Evolutionary conservation across 2,113 vertebrate genomes (phyloP), one percentile per base, ranked within the genome.

Genomic region (Microcebus jonahi): DNA sequence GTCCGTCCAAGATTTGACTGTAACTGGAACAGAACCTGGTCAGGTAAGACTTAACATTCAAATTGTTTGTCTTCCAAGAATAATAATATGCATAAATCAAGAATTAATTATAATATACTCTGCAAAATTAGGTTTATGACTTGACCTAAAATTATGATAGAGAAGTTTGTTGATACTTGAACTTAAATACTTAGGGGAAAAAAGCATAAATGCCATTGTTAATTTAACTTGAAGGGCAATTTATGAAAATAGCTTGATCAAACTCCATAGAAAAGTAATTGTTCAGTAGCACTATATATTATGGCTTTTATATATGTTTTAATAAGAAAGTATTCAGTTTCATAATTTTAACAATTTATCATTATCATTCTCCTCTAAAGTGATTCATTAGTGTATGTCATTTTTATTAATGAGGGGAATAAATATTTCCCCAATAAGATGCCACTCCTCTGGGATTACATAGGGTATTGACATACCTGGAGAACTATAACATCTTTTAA

Each of bases 1-100:
- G 97, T 99, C 99, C 84, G 99, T 99, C 94, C 99, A 99, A 99
- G 99, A 99, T 96, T 99, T 99, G 91, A 99, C 99, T 76, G 98
- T 99, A 96, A 98, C 99, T 97, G 98, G 99, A 97, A 99, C 99
- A 89, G 99, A 99, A 96, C 99, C 99, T 98, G 99, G 98, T 98
- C 99, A 99, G 99, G 99, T 99, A 99, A 99, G 83, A 63, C 55
- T 59, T 93, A 80, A 73, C 73, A 39, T 91, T 98, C 88, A 39
- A 34, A 34, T 96, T 97, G 8, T 93, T 3, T 98, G 15, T 76
- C 95, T 95, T 97, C 95, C 77, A 95, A 94, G 31, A 94, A 39
- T 61, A 29, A 15, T 79, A 83, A 83, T 96, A 83, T 61, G 76
- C 94, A 63, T 87, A 97, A 70, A 76, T 67, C 36, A 75, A 59